Percentiles rank a stretch among this genome's conserved stretches.
These are phyloP conservation scores for Cyclophora punctaria DNA, from an alignment of 2,888 invertebrate genomes.

Conservation along the genomic window DNA sequence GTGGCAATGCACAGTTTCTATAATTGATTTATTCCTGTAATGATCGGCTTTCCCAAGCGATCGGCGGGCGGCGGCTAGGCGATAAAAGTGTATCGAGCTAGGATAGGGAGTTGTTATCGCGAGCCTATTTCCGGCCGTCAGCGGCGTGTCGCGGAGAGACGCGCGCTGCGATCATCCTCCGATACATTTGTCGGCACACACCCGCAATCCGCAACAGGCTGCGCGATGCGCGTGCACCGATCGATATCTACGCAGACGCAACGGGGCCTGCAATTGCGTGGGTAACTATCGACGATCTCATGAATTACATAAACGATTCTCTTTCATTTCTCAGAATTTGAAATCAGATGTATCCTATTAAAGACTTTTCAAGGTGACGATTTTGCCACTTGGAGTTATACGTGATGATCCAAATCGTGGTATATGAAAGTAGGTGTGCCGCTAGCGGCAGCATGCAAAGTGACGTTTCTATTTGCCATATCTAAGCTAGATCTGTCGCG, in stretches of 20 bases:
- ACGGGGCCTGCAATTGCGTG: slow-evolving; percentile 52
- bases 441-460: slow-evolving; percentile 60
- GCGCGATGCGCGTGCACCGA: slow-evolving; percentile 44
- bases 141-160: slow-evolving; percentile 43
- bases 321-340: slow-evolving; percentile 24
- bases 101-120: slow-evolving; percentile 68
- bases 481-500: slow-evolving; percentile 66
- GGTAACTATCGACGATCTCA: slow-evolving; percentile 51
- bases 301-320: slow-evolving; percentile 43
- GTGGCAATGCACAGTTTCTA: slow-evolving; percentile 32
- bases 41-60: slow-evolving; percentile 61
- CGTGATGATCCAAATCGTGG: slow-evolving; percentile 51
- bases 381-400: slow-evolving; percentile 45
- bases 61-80: slow-evolving; percentile 36
- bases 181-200: slow-evolving; percentile 71
- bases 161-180: slow-evolving; percentile 59
- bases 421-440: slow-evolving; percentile 36
- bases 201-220: slow-evolving; percentile 31
- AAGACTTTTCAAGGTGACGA: slow-evolving; percentile 39
- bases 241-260: slow-evolving; percentile 51
- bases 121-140: slow-evolving; percentile 72
- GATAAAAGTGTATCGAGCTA: slow-evolving; percentile 59
- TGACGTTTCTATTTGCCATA: slow-evolving; percentile 71
- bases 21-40: slow-evolving; percentile 68
- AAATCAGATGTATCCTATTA: slow-evolving; percentile 22